Evolutionary conservation across 2,113 vertebrate genomes (phyloP), one percentile per base, ranked within the genome.

Genomic region (Poeciliopsis retropinna): DNA sequence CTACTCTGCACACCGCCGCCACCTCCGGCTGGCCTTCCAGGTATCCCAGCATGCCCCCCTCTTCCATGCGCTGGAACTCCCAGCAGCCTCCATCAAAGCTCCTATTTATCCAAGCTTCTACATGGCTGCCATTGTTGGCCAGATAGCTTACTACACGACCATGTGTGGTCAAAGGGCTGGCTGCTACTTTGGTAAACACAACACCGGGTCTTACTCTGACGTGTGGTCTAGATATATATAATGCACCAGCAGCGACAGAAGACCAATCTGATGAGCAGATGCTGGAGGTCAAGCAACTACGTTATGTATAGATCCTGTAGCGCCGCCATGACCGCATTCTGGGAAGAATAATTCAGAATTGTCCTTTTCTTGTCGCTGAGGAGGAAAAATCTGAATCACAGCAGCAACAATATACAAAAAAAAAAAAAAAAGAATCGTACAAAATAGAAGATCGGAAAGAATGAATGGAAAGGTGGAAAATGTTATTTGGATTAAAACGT

Each of bases 31-130:
- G 37, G 39, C 80, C 85, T 83, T 89, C 90, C 93, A 94, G 86
- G 82, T 91, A 91, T 92, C 92, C 92, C 93, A 89, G 80, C 90
- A 88, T 91, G 86, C 90, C 75, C 88, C 75, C 79, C 79, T 73
- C 78, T 85, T 78, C 70, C 78, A 84, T 37, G 79, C 78, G 81
- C 77, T 91, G 83, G 85, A 93, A 90, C 90, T 92, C 92, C 90
- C 90, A 84, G 81, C 78, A 80, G 88, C 79, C 84, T 64, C 78
- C 85, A 89, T 95, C 94, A 94, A 95, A 93, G 94, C 91, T 79
- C 78, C 94, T 92, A 90, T 95, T 95, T 93, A 94, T 91, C 85
- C 82, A 78, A 85, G 75, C 85, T 85, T 63, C 72, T 82, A 91
- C 90, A 91, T 90, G 89, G 91, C 85, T 64, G 80, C 79, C 90